These are phyloP conservation scores for Caradrina clavipalpis DNA, from an alignment of 2,888 invertebrate genomes.

Conservation along the genomic window DNA sequence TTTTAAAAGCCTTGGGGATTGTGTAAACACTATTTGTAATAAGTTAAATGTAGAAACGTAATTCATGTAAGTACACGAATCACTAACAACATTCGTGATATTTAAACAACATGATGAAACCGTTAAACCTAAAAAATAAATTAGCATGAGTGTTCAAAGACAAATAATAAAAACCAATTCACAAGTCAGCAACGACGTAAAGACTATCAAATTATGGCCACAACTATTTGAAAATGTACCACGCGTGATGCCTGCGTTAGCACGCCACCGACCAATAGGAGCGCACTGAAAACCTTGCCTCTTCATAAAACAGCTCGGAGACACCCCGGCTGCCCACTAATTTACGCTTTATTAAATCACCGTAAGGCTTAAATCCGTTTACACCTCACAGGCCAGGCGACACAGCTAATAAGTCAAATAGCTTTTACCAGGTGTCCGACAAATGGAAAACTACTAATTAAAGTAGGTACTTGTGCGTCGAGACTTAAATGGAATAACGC, in stretches of 20 bases:
- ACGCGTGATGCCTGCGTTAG: constrained; percentile 87
- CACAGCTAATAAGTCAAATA: constrained; percentile 82
- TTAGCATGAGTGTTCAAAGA: constrained; percentile 85
- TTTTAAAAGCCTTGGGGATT: constrained; percentile 67
- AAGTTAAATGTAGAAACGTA: constrained; percentile 70
- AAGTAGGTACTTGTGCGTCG: constrained; percentile 79
- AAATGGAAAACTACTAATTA: constrained; percentile 89
- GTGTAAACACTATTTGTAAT: constrained; percentile 65
- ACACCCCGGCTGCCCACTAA: constrained; percentile 63
- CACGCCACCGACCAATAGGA: constrained; percentile 82
- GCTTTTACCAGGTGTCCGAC: constrained; percentile 86
- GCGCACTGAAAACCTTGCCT: constrained; percentile 79
- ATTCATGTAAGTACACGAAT: constrained; percentile 69
- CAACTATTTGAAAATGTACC: constrained; percentile 88
- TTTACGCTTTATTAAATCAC: constrained; percentile 70
- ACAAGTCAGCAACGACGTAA: constrained; percentile 83
- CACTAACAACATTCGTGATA: constrained; percentile 77
- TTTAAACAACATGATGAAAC: constrained; percentile 87
- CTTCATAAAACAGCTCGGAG: constrained; percentile 76
- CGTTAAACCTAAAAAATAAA: constrained; percentile 88
- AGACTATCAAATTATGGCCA: constrained; percentile 86
- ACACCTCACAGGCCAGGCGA: constrained; percentile 67
- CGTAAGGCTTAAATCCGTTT: constrained; percentile 76
- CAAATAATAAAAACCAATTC: constrained; percentile 88
- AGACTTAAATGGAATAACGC: constrained; percentile 83